A percentile compares a stretch with the other conserved stretches of the same genome.
Conservation (phyloP, 2,888 invertebrate genomes). For the Xanthia icteritia region DNA sequence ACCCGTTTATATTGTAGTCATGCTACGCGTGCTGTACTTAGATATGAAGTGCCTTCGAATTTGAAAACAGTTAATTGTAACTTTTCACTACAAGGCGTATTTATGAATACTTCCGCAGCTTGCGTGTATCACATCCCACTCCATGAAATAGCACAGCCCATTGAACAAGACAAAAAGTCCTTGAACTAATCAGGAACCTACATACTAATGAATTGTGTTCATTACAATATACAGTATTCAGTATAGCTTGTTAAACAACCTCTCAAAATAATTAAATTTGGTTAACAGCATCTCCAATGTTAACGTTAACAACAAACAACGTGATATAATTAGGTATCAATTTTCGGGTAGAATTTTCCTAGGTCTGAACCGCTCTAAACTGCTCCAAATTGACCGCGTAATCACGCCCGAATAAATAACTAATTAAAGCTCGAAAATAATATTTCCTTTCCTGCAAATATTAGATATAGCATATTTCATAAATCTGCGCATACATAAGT, state of each 20-base stretch:
- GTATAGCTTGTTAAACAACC: neutral
- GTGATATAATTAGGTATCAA: neutral
- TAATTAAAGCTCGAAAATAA: neutral
- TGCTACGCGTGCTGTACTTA: neutral
- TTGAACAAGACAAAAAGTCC: neutral
- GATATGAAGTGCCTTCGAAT: neutral
- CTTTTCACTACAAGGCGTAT: neutral
- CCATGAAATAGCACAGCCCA: neutral
- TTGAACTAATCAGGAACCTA: neutral
- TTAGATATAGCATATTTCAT: neutral
- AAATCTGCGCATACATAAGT: neutral
- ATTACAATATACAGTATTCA: neutral
- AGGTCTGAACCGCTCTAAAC: neutral
- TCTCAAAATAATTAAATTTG: conserved; percentile 14
- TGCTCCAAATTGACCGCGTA: neutral
- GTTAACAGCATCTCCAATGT: conserved; percentile 3
- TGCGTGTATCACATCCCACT: neutral
- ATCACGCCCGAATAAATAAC: neutral
- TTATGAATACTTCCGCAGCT: no score
- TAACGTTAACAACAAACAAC: conserved; percentile 3
- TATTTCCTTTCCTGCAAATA: conserved; percentile 1
- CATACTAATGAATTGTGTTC: neutral
- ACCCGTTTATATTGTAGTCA: no score
- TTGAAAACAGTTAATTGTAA: neutral
- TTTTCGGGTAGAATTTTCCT: neutral